Conservation (phyloP, 2,888 invertebrate species). For the Hypomecis punctinalis region DNA sequence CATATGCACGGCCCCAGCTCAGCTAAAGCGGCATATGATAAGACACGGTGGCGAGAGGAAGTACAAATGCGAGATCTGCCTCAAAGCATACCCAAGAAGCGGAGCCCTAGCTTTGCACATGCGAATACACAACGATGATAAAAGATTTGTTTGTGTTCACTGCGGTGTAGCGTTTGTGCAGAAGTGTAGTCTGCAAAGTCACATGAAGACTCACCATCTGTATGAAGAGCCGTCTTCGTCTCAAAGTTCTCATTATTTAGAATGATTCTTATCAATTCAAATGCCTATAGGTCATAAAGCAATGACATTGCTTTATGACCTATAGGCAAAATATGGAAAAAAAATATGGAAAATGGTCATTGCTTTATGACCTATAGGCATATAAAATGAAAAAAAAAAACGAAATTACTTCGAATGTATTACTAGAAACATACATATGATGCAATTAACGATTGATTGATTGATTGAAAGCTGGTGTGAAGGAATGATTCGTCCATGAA, state of each 20-base stretch:
- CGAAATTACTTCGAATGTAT: no score
- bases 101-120: constrained; percentile 48
- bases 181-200: constrained; percentile 50
- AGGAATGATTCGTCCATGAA: constrained; percentile 27
- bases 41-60: constrained; percentile 65
- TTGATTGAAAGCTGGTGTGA: neutral
- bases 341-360: no score
- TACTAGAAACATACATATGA: no score
- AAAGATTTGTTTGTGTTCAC: constrained; percentile 46
- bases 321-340: no score
- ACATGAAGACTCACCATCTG: constrained; percentile 46
- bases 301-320: no score
- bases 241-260: no score
- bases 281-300: no score
- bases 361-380: no score
- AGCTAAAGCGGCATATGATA: constrained; percentile 65
- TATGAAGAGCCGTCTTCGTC: neutral
- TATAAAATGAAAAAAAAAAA: neutral
- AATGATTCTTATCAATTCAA: no score
- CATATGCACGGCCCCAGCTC: constrained; percentile 45
- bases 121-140: constrained; percentile 28
- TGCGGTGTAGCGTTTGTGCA: constrained; percentile 65
- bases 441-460: no score
- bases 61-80: constrained; percentile 43
- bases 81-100: constrained; percentile 29